phyloP scores from a whole-genome alignment of 2,113 vertebrate genomes.

The Arenaria interpres region DNA sequence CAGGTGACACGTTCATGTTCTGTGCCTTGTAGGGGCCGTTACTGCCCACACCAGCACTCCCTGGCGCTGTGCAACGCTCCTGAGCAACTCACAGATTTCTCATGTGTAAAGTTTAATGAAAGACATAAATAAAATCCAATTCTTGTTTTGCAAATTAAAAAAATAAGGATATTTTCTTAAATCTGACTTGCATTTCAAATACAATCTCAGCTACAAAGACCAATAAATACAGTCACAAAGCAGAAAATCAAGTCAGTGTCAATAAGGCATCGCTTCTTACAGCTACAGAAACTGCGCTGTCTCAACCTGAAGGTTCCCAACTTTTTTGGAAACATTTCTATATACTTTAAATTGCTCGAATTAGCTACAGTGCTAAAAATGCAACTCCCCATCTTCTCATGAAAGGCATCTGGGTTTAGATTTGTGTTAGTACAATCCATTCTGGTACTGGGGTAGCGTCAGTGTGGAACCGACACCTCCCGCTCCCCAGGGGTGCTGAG shows the following conservation, averaged over 20 bases:
- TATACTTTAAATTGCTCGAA: background rate
- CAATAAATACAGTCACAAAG: background rate
- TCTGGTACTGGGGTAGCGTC: accelerated
- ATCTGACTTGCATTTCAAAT: background rate
- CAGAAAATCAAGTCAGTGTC: background rate
- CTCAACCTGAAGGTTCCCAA: background rate
- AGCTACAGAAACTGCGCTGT: background rate
- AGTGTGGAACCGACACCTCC: background rate
- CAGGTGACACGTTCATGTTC: accelerated
- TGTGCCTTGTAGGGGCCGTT: accelerated
- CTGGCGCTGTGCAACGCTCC: background rate
- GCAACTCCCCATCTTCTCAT: background rate
- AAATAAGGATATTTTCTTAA: background rate
- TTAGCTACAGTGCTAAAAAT: background rate
- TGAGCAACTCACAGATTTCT: background rate
- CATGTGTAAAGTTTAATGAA: background rate
- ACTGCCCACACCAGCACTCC: background rate
- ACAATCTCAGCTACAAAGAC: background rate
- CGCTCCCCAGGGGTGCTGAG: background rate
- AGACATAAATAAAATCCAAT: background rate
- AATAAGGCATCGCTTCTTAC: background rate
- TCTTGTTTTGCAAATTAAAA: background rate
- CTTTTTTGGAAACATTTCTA: background rate
- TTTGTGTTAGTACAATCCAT: background rate
- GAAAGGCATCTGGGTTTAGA: background rate